Evolutionary conservation across 2,888 invertebrate genomes (phyloP), one percentile per base, ranked within the genome.

Genomic region (Emesis castigata): DNA sequence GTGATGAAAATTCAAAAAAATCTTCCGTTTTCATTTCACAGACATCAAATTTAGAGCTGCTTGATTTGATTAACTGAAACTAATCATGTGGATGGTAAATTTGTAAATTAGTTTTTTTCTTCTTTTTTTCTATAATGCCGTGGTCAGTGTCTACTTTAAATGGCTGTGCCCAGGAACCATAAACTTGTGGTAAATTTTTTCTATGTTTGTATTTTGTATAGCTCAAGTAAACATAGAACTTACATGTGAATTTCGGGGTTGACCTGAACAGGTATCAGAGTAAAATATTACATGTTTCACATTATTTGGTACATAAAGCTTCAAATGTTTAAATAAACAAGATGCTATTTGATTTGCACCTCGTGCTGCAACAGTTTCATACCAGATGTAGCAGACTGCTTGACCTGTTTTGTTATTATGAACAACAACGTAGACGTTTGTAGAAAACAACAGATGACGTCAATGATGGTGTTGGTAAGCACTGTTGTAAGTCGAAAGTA

Each of bases 341-440:
- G 86, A 85, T 29, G 86, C 86, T 62, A 88, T 87, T 69, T 88
- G 75, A 71, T 88, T 88, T 3, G 85, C 86, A 62, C 87, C 88
- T 75, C 87, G 76, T 26, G 62, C 81, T 16, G 75, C 82, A 48
- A 69, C 73, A 62, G 77, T 77, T 73, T 86, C 84, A 65, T 77
- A 78, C 86, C 86, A 88, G 86, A 85, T 86, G 70, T 81, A 86
- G 39, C 82, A 86, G 8, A 72, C 75, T 20, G 79, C 75, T 72
- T 83, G 75, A 56, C 84, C 81, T 18, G 71, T 76, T 53, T 56
- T 66, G 9, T 76, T 73, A 73, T 86, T 81, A 68, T 82, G 74
- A 39, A 87, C 80, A 14, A 84, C 82, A 85, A 6, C 85, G 66
- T 20, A 81, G 83, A 65, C 83, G 73, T 61, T 87, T 87, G 61